Percentiles rank a stretch among this genome's conserved stretches.
These are phyloP conservation scores for Medauroidea extradentata DNA, from an alignment of 1,140 invertebrate genomes.

Conservation along the genomic window DNA sequence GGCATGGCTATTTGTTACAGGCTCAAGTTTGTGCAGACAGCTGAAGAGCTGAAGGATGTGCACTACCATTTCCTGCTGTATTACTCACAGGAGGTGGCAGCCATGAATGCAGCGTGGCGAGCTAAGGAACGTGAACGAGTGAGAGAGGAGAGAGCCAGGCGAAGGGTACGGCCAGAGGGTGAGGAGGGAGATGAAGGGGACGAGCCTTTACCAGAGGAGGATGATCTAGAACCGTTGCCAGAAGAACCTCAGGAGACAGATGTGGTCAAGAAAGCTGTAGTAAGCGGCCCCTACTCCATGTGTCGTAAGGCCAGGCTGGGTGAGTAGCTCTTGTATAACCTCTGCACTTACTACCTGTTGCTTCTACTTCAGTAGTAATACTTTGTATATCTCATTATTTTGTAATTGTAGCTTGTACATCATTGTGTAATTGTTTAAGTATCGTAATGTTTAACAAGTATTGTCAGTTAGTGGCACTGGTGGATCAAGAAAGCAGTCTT, in stretches of 20 bases:
- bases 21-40: conserved; percentile 73
- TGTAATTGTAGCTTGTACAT: no score
- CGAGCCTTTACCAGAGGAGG: conserved; percentile 28
- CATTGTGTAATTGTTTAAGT: no score
- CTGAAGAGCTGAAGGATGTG: conserved; percentile 88
- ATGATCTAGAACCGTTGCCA: conserved; percentile 50
- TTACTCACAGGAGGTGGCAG: conserved; percentile 79
- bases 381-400: neutral
- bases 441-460: no score
- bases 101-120: conserved; percentile 71
- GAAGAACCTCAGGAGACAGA: conserved; percentile 55
- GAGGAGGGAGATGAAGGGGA: conserved; percentile 56
- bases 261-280: conserved; percentile 75
- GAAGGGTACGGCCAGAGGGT: conserved; percentile 42
- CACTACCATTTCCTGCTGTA: conserved; percentile 92
- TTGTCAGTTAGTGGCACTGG: no score
- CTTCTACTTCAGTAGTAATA: neutral
- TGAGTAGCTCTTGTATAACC: conserved; percentile 31
- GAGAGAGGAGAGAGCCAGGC: conserved; percentile 30
- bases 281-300: conserved; percentile 81
- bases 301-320: conserved; percentile 82
- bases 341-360: neutral
- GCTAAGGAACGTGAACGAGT: conserved; percentile 51
- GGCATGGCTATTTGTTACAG: conserved; percentile 33
- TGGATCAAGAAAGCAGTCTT: no score